These are phyloP conservation scores for Fragariocoptes setiger DNA, from an alignment of 1,140 invertebrate genomes.

Conservation along the genomic window DNA sequence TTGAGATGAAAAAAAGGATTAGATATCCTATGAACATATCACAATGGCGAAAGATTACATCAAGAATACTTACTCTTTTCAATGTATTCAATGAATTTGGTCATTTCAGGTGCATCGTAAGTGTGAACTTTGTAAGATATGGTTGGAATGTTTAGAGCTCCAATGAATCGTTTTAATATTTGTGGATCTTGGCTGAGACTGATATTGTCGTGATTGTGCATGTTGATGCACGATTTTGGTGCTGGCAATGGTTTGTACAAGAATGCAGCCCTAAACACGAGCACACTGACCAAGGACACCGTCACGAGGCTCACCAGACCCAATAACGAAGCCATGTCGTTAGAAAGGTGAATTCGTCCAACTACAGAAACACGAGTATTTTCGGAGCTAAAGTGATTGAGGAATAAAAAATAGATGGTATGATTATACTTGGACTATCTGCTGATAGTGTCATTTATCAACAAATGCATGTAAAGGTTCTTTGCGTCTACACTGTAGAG, in stretches of 20 bases:
- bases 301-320: background rate
- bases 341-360: too few species aligned
- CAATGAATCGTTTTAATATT: slow-evolving; percentile 9
- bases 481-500: too few species aligned
- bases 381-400: too few species aligned
- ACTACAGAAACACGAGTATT: too few species aligned
- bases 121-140: slow-evolving; percentile 9
- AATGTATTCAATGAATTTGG: slow-evolving; percentile 9
- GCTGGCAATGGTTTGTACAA: background rate
- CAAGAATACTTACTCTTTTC: slow-evolving; percentile 10
- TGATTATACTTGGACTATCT: too few species aligned
- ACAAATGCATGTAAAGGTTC: too few species aligned
- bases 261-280: background rate
- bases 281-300: too few species aligned
- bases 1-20: slow-evolving; percentile 10
- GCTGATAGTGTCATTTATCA: too few species aligned
- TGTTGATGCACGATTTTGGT: background rate
- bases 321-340: too few species aligned
- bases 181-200: slow-evolving; percentile 5
- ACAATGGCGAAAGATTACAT: background rate
- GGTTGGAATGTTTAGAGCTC: slow-evolving; percentile 11
- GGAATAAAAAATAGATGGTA: too few species aligned
- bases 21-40: background rate
- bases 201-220: background rate
- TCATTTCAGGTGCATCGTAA: slow-evolving; percentile 9